Evolutionary conservation across 2,113 vertebrate genomes (phyloP).

Genomic region (Tragelaphus buxtoni): DNA sequence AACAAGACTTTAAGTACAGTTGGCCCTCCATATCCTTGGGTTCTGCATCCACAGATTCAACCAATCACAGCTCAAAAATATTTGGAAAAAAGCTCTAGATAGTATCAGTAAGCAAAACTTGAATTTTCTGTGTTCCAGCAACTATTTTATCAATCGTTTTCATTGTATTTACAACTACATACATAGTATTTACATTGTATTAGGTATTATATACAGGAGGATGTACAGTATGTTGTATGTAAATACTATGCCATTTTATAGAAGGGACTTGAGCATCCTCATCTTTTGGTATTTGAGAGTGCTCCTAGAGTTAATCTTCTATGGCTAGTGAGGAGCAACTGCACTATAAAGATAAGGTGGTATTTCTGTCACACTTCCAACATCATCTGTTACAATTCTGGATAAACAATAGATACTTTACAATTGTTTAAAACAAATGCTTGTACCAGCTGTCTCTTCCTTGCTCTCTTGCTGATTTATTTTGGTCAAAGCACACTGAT

Average conservation of each 20-base stretch:
- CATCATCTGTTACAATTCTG: neutral
- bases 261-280: neutral
- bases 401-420: conserved; percentile 11
- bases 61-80: neutral
- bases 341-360: neutral
- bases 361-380: conserved; percentile 3
- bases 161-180: neutral
- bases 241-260: neutral
- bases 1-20: neutral
- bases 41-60: neutral
- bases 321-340: neutral
- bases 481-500: neutral
- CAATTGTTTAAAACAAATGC: neutral
- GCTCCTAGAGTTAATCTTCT: neutral
- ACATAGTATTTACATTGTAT: neutral
- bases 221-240: neutral
- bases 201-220: neutral
- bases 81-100: neutral
- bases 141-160: neutral
- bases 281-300: neutral
- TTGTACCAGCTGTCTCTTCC: neutral
- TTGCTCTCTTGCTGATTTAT: conserved; percentile 29
- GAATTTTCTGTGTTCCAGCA: neutral
- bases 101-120: neutral
- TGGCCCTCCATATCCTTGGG: neutral